phyloP scores from a whole-genome alignment of 2,888 invertebrate genomes.

The Adelognathus sp. region DNA sequence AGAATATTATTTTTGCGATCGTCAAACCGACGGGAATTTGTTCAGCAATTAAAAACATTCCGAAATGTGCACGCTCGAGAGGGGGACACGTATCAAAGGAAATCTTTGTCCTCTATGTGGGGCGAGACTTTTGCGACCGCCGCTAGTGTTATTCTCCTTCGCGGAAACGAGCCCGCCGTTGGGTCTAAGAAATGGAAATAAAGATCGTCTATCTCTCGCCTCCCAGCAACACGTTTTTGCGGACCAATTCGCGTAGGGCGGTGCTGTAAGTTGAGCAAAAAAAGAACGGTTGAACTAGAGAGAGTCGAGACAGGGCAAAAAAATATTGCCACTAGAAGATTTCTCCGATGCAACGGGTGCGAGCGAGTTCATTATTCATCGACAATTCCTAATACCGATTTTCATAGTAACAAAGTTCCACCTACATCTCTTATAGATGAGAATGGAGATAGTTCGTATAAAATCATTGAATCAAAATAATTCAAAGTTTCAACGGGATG shows the following conservation, averaged over 20 bases:
- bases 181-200: conserved; percentile 67
- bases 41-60: conserved; percentile 59
- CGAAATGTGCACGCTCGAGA: conserved; percentile 38
- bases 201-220: conserved; percentile 67
- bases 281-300: conserved; percentile 4
- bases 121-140: conserved; percentile 47
- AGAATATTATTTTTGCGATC: conserved; percentile 48
- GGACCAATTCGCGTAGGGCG: conserved; percentile 55
- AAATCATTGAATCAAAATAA: conserved; percentile 37
- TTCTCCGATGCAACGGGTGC: conserved; percentile 12
- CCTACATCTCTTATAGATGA: conserved; percentile 11
- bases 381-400: conserved; percentile 45
- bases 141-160: conserved; percentile 53
- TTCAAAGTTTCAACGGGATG: conserved; percentile 25
- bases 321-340: conserved; percentile 9
- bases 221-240: conserved; percentile 61
- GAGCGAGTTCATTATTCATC: conserved; percentile 41
- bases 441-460: conserved; percentile 14
- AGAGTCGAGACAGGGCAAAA: conserved; percentile 25
- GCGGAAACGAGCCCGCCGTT: conserved; percentile 60
- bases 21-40: conserved; percentile 55
- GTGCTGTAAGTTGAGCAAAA: conserved; percentile 48
- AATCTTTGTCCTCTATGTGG: conserved; percentile 63
- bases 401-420: conserved; percentile 9
- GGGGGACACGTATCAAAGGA: conserved; percentile 62